Evolutionary conservation across 2,888 invertebrate genomes (phyloP).

Genomic region (Himalopsyche japonica): DNA sequence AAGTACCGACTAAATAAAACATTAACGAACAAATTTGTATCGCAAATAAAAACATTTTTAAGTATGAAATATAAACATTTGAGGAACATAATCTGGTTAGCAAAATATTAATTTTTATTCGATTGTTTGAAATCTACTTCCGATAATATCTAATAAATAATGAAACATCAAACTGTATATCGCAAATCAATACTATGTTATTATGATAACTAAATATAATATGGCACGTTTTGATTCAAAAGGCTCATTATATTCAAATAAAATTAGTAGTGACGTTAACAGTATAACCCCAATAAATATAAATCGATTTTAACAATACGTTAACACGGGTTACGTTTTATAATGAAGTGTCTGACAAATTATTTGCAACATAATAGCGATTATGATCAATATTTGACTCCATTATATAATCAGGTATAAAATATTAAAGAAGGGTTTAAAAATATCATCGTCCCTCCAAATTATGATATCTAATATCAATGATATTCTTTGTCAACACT

Average conservation of each 20-base stretch:
- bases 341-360: neutral
- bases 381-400: neutral
- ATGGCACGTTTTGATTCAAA: neutral
- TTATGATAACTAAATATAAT: neutral
- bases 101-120: too few relatives aligned
- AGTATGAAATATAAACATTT: too few relatives aligned
- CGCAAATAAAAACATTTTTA: too few relatives aligned
- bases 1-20: too few relatives aligned
- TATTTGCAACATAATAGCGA: neutral
- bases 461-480: neutral
- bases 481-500: neutral
- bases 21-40: too few relatives aligned
- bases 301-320: neutral
- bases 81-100: too few relatives aligned
- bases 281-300: neutral
- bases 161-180: too few relatives aligned
- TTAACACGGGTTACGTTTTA: neutral
- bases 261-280: neutral
- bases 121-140: too few relatives aligned
- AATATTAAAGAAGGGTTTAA: neutral
- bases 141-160: too few relatives aligned
- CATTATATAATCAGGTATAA: neutral
- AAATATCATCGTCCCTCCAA: neutral
- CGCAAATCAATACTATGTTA: too few relatives aligned
- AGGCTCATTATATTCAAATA: neutral